Conservation (phyloP, 2,113 vertebrate genomes). For the human (Homo sapiens) region GRCh38 chr14:74296001-74296500, state of each 20-base stretch:
- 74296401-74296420: constrained; percentile 95
- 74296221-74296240: not conserved
- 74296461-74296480: not conserved
- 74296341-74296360: constrained; percentile 97
- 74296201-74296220: not conserved
- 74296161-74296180: not conserved
- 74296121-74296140: not conserved
- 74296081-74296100: not conserved
- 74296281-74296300: not conserved
- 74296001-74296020: not conserved
- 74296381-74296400: constrained; percentile 92
- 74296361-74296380: constrained; percentile 92
- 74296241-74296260: not conserved
- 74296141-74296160: not conserved
- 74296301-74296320: not conserved
- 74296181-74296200: not conserved
- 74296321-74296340: constrained; percentile 87
- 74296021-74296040: not conserved
- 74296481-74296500: not conserved
- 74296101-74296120: not conserved
- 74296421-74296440: constrained; percentile 96
- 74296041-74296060: not conserved
- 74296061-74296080: not conserved
- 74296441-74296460: constrained; percentile 91
- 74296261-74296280: not conserved